Evolutionary conservation across 1,140 invertebrate species (phyloP).

Genomic region (Drosophila willistoni): DNA sequence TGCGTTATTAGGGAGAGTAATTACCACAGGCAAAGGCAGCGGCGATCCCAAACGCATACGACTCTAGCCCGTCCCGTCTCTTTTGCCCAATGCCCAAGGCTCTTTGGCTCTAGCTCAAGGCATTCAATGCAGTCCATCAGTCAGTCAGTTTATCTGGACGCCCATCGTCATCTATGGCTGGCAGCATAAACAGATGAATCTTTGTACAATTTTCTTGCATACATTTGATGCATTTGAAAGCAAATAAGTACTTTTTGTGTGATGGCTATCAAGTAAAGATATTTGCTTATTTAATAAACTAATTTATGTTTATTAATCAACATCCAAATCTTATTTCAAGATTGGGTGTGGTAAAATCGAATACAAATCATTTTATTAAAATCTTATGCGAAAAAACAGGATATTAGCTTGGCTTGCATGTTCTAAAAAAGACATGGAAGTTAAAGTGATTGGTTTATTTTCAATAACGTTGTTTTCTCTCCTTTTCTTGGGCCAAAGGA

Average conservation of each 20-base stretch:
- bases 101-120: slow-evolving; percentile 15
- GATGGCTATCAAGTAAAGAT: too few species aligned
- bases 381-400: background rate
- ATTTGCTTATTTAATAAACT: background rate
- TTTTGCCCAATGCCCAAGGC: slow-evolving; percentile 13
- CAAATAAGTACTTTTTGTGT: too few species aligned
- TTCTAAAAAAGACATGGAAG: background rate
- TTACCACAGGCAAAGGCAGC: slow-evolving; percentile 60
- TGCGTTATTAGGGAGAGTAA: slow-evolving; percentile 72
- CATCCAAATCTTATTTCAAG: background rate
- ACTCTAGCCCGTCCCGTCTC: background rate
- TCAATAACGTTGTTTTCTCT: slow-evolving; percentile 6
- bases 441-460: slow-evolving; percentile 41
- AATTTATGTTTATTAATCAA: slow-evolving; percentile 6
- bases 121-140: slow-evolving; percentile 60
- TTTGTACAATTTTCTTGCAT: slow-evolving; percentile 1
- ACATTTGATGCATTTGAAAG: background rate
- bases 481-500: slow-evolving; percentile 47
- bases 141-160: slow-evolving; percentile 54
- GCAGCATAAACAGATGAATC: slow-evolving; percentile 35
- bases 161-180: slow-evolving; percentile 50
- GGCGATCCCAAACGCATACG: slow-evolving; percentile 50
- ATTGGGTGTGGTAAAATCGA: slow-evolving; percentile 10
- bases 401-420: background rate
- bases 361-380: background rate